Percentiles rank a stretch among this genome's conserved stretches.
Evolutionary conservation across 1,140 invertebrate species (phyloP).

Genomic region (Saccostrea glomerata): DNA sequence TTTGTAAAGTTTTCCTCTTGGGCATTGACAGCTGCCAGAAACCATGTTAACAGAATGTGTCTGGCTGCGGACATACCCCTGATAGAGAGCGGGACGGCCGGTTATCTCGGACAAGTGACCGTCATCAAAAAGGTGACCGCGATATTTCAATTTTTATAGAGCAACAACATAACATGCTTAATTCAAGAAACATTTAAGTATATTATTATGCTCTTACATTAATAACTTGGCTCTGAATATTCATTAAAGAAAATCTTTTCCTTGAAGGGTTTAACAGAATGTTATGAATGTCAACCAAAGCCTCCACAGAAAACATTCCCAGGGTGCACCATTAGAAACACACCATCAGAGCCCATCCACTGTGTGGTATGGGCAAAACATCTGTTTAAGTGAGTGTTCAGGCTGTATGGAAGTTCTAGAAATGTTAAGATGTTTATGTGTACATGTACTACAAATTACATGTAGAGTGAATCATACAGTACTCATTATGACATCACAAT

Average conservation of each 20-base stretch:
- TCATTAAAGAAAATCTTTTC: not conserved
- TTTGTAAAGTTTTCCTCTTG: not conserved
- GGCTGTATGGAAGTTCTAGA: not conserved
- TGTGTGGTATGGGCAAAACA: conserved; percentile 99
- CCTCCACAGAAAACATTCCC: conserved; percentile 95
- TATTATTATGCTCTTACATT: no score
- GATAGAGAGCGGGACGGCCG: conserved; percentile 97
- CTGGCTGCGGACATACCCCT: conserved; percentile 95
- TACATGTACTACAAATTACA: no score
- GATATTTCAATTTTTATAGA: no score
- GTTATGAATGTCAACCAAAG: conserved; percentile 98
- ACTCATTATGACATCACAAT: no score
- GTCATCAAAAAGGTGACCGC: conserved; percentile 80
- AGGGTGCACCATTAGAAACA: conserved; percentile 99
- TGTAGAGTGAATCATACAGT: no score
- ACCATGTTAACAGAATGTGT: conserved; percentile 99
- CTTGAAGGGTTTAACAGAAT: conserved; percentile 90
- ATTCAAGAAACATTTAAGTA: no score
- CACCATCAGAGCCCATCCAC: conserved; percentile 99
- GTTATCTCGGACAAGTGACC: conserved; percentile 94
- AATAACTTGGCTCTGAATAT: no score
- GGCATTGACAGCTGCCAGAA: conserved; percentile 87
- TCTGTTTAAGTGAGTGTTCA: conserved; percentile 93
- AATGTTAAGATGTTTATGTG: not conserved
- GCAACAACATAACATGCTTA: no score